Conservation (phyloP, 2,797 vertebrate genomes). For the Setipinna tenuifilis region DNA sequence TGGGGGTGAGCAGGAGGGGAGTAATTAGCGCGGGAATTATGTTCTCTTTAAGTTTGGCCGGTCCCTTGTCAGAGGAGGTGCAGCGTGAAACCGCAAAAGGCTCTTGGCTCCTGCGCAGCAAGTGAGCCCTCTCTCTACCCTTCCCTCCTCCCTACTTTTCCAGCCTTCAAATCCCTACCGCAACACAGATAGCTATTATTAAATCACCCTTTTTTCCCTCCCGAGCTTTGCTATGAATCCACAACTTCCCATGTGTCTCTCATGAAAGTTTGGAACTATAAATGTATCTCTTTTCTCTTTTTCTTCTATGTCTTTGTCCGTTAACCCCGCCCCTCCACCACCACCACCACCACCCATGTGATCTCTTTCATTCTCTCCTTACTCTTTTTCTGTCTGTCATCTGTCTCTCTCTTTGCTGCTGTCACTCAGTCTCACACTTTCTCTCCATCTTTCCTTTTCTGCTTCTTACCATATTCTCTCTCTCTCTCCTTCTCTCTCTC, state of each 20-base stretch:
- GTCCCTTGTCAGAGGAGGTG: constrained; percentile 38
- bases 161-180: constrained; percentile 39
- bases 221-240: constrained; percentile 28
- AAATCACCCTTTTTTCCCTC: constrained; percentile 34
- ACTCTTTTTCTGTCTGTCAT: neutral
- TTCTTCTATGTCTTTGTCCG: neutral
- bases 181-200: constrained; percentile 53
- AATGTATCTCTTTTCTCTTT: neutral
- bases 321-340: neutral
- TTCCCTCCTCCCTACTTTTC: neutral
- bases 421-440: neutral
- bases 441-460: neutral
- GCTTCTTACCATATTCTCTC: neutral
- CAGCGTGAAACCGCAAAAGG: constrained; percentile 43
- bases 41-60: constrained; percentile 35
- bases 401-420: neutral
- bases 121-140: neutral
- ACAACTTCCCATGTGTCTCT: constrained; percentile 24
- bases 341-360: too few relatives aligned
- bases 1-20: neutral
- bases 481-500: too few relatives aligned
- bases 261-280: constrained; percentile 9
- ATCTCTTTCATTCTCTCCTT: neutral
- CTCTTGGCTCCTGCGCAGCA: constrained; percentile 31
- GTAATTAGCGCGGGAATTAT: constrained; percentile 39